Evolutionary conservation across 1,140 invertebrate species (phyloP).

Genomic region (Fopius arisanus): DNA sequence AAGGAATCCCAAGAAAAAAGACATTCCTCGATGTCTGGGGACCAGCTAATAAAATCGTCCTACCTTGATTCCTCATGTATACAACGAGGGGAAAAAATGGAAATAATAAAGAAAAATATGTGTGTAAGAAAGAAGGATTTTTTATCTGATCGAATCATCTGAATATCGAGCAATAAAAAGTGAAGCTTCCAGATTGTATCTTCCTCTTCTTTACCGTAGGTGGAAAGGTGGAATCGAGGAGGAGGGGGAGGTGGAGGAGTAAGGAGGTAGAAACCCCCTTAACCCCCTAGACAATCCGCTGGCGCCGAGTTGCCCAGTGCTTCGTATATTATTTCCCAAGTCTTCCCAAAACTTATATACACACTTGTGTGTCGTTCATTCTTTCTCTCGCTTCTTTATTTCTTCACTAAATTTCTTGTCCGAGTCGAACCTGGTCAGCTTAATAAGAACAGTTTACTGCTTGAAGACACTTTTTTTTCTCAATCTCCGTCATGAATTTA

Average conservation of each 20-base stretch:
- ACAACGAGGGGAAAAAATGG: slow-evolving; percentile 21
- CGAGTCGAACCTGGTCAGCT: slow-evolving; percentile 7
- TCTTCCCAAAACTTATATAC: slow-evolving; percentile 24
- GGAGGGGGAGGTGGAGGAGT: not conserved
- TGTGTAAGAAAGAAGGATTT: slow-evolving; percentile 34
- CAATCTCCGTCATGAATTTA: not conserved
- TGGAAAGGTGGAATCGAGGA: not conserved
- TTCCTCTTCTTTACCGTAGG: slow-evolving; percentile 33
- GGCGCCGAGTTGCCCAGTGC: slow-evolving; percentile 31
- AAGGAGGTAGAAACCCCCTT: not conserved
- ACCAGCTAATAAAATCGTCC: slow-evolving; percentile 60
- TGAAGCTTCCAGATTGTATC: slow-evolving; percentile 53
- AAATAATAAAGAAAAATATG: slow-evolving; percentile 34
- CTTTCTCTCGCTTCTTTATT: slow-evolving; percentile 19
- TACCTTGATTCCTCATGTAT: slow-evolving; percentile 35
- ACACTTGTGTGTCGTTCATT: not conserved
- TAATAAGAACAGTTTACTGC: slow-evolving; percentile 26
- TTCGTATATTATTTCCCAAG: slow-evolving; percentile 36
- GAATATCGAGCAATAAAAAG: slow-evolving; percentile 63
- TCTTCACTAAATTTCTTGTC: slow-evolving; percentile 50
- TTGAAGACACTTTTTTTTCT: not conserved
- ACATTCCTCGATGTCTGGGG: slow-evolving; percentile 40
- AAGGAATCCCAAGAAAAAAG: slow-evolving; percentile 13
- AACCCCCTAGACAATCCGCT: slow-evolving; percentile 28
- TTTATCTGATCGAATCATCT: slow-evolving; percentile 62